phyloP scores from a whole-genome alignment of 2,797 vertebrate species.

The Protosalanx chinensis region DNA sequence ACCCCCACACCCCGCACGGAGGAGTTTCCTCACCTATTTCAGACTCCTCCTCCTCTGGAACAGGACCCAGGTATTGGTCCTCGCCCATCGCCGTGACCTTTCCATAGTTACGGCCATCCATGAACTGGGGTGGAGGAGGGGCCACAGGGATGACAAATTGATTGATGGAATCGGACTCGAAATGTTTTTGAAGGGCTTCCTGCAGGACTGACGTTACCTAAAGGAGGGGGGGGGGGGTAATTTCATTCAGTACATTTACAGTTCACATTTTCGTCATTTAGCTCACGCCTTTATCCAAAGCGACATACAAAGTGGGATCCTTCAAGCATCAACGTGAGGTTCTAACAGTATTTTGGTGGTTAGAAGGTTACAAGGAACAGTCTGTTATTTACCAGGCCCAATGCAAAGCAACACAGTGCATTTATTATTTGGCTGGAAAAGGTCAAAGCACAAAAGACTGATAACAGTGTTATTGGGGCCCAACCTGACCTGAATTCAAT shows the following conservation, averaged over 20 bases:
- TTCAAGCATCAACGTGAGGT: too few species aligned
- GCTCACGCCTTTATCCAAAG: too few species aligned
- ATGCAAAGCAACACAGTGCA: constrained; percentile 17
- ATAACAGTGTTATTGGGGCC: neutral
- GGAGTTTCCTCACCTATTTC: constrained; percentile 70
- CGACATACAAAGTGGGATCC: too few species aligned
- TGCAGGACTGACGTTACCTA: constrained; percentile 61
- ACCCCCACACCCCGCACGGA: constrained; percentile 48
- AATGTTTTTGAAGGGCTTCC: constrained; percentile 51
- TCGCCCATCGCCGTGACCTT: constrained; percentile 51
- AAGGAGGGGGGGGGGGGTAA: constrained; percentile 1
- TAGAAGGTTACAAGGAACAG: too few species aligned
- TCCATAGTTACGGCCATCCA: constrained; percentile 63
- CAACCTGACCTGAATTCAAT: neutral
- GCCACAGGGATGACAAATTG: constrained; percentile 53
- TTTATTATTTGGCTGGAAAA: constrained; percentile 11
- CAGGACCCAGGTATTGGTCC: constrained; percentile 65
- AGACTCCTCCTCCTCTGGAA: constrained; percentile 75
- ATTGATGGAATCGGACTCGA: constrained; percentile 55
- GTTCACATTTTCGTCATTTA: too few species aligned
- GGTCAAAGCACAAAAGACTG: constrained; percentile 8
- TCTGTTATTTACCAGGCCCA: too few species aligned
- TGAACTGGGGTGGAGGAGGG: constrained; percentile 72
- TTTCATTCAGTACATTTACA: neutral
- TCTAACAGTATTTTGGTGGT: too few species aligned